Evolutionary conservation across 2,797 vertebrate species (phyloP).

Genomic region (Parambassis ranga): DNA sequence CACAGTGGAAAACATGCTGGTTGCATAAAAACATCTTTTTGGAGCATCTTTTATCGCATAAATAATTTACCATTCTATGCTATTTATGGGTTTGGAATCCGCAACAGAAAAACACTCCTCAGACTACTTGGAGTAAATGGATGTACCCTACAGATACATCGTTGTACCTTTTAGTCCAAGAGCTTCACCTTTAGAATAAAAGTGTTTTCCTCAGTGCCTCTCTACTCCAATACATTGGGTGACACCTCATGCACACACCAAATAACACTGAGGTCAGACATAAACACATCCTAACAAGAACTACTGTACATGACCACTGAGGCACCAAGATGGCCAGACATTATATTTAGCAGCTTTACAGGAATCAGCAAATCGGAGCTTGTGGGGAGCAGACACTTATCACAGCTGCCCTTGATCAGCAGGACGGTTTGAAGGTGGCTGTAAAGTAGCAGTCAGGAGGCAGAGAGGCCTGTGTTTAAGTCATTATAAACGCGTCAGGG

Average conservation of each 20-base stretch:
- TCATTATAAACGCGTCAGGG: conserved; percentile 53
- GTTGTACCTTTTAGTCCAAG: conserved; percentile 23
- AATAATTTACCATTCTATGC: conserved; percentile 34
- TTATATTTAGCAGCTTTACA: conserved; percentile 57
- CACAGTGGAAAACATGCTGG: background rate
- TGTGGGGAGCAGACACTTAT: conserved; percentile 56
- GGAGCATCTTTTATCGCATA: conserved; percentile 5
- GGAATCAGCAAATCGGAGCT: conserved; percentile 49
- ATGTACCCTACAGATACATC: background rate
- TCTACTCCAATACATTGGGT: conserved; percentile 1
- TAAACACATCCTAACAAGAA: conserved; percentile 41
- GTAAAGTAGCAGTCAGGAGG: conserved; percentile 44
- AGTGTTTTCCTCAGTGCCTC: background rate
- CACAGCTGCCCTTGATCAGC: conserved; percentile 54
- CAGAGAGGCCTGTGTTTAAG: conserved; percentile 50
- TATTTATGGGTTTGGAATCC: conserved; percentile 30
- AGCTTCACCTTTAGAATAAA: conserved; percentile 17
- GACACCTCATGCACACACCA: conserved; percentile 2
- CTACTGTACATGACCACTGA: conserved; percentile 31
- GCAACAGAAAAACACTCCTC: background rate
- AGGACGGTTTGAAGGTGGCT: conserved; percentile 41
- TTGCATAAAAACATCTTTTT: background rate
- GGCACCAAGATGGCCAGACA: conserved; percentile 36
- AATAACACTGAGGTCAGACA: conserved; percentile 11
- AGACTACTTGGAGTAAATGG: conserved; percentile 20